Conservation (phyloP, 2,113 vertebrate genomes). For the Aspiorhynchus laticeps region DNA sequence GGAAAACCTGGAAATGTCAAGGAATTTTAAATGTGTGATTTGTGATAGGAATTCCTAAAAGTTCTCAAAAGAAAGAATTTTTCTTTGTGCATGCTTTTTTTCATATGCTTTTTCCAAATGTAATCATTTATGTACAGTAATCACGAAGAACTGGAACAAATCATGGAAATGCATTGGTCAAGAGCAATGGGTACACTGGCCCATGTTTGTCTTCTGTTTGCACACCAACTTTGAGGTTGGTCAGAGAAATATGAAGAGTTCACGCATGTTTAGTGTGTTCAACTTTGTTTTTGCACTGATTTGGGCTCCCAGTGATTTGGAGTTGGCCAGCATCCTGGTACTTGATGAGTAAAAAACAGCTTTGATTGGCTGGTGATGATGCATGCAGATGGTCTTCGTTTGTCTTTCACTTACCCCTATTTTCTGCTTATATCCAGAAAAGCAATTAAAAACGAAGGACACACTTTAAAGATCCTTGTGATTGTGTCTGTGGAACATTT, state of each 20-base stretch:
- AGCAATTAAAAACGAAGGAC: constrained; percentile 50
- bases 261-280: neutral
- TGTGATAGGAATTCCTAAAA: neutral
- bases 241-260: constrained; percentile 1
- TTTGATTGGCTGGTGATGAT: constrained; percentile 28
- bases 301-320: neutral
- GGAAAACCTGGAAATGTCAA: neutral
- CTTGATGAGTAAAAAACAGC: neutral
- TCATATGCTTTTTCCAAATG: neutral
- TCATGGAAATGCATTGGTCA: neutral
- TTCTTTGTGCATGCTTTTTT: neutral
- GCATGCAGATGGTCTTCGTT: constrained; percentile 48
- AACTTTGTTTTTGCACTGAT: neutral
- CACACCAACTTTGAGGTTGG: neutral
- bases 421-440: constrained; percentile 24
- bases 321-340: neutral
- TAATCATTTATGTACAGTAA: neutral
- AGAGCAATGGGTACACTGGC: neutral
- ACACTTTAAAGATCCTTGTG: constrained; percentile 15
- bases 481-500: constrained; percentile 26
- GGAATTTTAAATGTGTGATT: neutral
- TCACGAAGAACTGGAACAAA: neutral
- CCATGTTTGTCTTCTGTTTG: neutral
- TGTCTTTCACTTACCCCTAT: constrained; percentile 28
- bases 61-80: neutral